Percentiles rank a stretch among this genome's conserved stretches.
Evolutionary conservation across 2,888 invertebrate genomes (phyloP).

Genomic region (Onthophagus sagittarius): DNA sequence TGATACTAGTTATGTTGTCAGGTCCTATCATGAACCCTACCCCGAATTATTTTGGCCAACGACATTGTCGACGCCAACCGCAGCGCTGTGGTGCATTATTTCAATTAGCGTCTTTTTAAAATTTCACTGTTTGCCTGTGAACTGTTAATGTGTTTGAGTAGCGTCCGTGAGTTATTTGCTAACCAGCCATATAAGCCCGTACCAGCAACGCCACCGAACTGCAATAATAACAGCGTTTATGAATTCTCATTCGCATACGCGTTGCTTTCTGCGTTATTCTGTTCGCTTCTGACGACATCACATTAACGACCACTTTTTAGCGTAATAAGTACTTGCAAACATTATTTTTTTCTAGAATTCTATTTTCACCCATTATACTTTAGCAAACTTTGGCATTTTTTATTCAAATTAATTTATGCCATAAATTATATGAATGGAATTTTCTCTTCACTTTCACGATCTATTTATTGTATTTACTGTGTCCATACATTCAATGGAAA

Average conservation of each 20-base stretch:
- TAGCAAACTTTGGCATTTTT: too few species aligned
- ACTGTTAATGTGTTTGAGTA: slow-evolving; percentile 26
- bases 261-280: background rate
- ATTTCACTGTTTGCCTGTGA: slow-evolving; percentile 26
- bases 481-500: too few species aligned
- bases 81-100: slow-evolving; percentile 22
- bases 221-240: background rate
- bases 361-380: too few species aligned
- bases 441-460: too few species aligned
- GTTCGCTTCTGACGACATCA: background rate
- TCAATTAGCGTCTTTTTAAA: slow-evolving; percentile 26
- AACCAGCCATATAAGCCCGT: slow-evolving; percentile 20
- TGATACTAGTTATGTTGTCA: background rate
- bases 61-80: background rate
- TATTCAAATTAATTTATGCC: too few species aligned
- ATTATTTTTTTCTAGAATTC: background rate
- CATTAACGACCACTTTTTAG: slow-evolving; percentile 24
- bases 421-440: too few species aligned
- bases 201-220: background rate
- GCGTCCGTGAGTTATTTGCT: slow-evolving; percentile 27
- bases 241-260: background rate
- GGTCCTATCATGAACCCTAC: background rate
- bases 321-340: slow-evolving; percentile 25
- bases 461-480: too few species aligned
- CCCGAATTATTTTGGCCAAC: background rate